Evolutionary conservation across 2,888 invertebrate genomes (phyloP), one percentile per base, ranked within the genome.

Genomic region (Argyra leucocephala): DNA sequence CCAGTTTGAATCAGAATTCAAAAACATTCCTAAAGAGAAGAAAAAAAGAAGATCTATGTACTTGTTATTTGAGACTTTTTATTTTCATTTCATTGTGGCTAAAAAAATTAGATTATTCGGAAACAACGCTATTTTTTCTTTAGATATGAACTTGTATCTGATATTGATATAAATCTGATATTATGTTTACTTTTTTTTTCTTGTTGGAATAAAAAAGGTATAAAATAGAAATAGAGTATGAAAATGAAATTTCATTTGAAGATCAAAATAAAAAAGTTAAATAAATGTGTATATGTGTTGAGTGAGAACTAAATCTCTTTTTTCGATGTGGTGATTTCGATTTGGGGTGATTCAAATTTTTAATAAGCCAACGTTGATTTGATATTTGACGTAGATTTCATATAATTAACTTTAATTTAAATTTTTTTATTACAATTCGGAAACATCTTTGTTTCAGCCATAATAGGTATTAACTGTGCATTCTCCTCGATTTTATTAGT

Each of bases 31-130:
- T 3, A 18, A 18, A 48, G 18, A 48, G 18, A 18, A 48, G 10
- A 48, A 48, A 48, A 9, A 48, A 18, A 48, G 15, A 48, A 48
- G 48, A 48, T 48, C 48, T 48, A 48, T 48, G 48, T 48, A 48
- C 48, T 48, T 48, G 48, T 48, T 48, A 48, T 48, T 48, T 48
- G 48, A 48, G 48, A 48, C 18, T 48, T 48, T 48, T 48, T 48
- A 10, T 37, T 9, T 37, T 10, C 9, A 26, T n/a, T 10, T 15
- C 18, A 48, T 48, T 48, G 18, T n/a, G n/a, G 48, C 48, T 18
- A 48, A 48, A 48, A 31, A 31, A 31, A 31, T 7, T 7, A 15
- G 48, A 48, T 48, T 48, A 48, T 48, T 48, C 18, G 18, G 48
- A 48, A 48, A 48, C 15, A 15, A 48, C 15, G 48, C 48, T 15